Percentiles rank a stretch among this genome's conserved stretches.
phyloP scores from a whole-genome alignment of 2,888 invertebrate genomes.

The Lymantria dispar region DNA sequence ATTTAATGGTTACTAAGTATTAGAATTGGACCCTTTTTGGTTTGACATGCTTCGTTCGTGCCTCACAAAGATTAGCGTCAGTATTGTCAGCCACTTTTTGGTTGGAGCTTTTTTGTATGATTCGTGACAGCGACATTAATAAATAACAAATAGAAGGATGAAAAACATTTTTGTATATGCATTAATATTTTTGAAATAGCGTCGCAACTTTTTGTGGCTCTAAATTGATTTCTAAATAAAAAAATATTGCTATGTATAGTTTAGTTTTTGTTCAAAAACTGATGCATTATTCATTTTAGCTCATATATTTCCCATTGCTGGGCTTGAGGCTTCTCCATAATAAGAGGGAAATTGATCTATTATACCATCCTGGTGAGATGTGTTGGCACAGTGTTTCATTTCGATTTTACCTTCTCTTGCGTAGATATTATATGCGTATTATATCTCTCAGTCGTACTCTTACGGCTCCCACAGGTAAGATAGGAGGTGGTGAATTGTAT shows the following conservation, averaged over 20 bases:
- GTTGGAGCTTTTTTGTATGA: constrained; percentile 51
- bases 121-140: constrained; percentile 71
- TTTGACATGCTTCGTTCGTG: constrained; percentile 63
- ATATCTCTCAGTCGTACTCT: too few relatives aligned
- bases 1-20: constrained; percentile 79
- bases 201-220: constrained; percentile 37
- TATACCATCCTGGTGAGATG: too few relatives aligned
- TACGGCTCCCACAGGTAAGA: too few relatives aligned
- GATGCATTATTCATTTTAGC: too few relatives aligned
- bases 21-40: constrained; percentile 68
- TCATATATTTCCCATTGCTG: too few relatives aligned
- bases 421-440: too few relatives aligned
- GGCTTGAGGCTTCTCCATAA: too few relatives aligned
- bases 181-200: constrained; percentile 57
- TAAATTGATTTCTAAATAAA: constrained; percentile 35
- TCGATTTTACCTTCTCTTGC: too few relatives aligned
- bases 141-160: constrained; percentile 68
- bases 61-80: constrained; percentile 73
- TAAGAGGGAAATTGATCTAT: too few relatives aligned
- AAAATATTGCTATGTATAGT: constrained; percentile 18
- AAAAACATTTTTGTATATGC: constrained; percentile 47
- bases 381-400: too few relatives aligned
- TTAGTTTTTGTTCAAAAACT: constrained; percentile 1
- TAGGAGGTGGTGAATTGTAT: too few relatives aligned
- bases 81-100: constrained; percentile 72